phyloP scores from a whole-genome alignment of 2,888 invertebrate genomes.

The Ecdyonurus torrentis region DNA sequence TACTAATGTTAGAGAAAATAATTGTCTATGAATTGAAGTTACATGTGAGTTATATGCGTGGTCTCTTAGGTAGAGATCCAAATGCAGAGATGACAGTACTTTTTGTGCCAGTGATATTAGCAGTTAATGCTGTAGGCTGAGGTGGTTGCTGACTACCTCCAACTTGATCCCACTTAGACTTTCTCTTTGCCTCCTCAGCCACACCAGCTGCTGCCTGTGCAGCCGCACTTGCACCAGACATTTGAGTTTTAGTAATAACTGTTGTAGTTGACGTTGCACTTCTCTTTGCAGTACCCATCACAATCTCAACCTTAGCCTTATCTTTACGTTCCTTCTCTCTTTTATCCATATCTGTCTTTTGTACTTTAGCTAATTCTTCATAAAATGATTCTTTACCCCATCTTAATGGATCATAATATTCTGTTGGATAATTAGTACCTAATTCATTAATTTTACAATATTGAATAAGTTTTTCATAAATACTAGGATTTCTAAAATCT shows the following conservation, averaged over 20 bases:
- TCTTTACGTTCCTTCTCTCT: slow-evolving; percentile 81
- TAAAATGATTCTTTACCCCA: slow-evolving; percentile 89
- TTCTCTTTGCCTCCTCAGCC: slow-evolving; percentile 30
- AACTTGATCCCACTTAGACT: slow-evolving; percentile 88
- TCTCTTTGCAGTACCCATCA: neutral
- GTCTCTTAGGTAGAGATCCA: slow-evolving; percentile 76
- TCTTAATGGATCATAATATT: slow-evolving; percentile 79
- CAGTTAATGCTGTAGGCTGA: slow-evolving; percentile 51
- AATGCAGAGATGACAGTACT: slow-evolving; percentile 86
- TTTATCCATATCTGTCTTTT: slow-evolving; percentile 83
- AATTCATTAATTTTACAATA: slow-evolving; percentile 91
- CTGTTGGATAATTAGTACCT: slow-evolving; percentile 89
- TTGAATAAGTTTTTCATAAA: slow-evolving; percentile 88
- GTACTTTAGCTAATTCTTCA: slow-evolving; percentile 78
- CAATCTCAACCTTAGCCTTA: slow-evolving; percentile 39
- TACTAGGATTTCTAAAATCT: slow-evolving; percentile 91
- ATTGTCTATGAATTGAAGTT: no score
- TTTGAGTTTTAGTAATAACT: slow-evolving; percentile 28
- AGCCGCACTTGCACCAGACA: slow-evolving; percentile 29
- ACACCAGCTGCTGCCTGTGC: slow-evolving; percentile 8
- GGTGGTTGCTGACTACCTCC: slow-evolving; percentile 24
- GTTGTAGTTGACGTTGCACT: neutral
- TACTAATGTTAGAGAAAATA: no score
- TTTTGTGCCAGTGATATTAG: slow-evolving; percentile 74
- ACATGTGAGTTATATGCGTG: slow-evolving; percentile 36